Base-by-base conservation (phyloP, 2,888 invertebrate genomes). In the Papilio gigon region DNA sequence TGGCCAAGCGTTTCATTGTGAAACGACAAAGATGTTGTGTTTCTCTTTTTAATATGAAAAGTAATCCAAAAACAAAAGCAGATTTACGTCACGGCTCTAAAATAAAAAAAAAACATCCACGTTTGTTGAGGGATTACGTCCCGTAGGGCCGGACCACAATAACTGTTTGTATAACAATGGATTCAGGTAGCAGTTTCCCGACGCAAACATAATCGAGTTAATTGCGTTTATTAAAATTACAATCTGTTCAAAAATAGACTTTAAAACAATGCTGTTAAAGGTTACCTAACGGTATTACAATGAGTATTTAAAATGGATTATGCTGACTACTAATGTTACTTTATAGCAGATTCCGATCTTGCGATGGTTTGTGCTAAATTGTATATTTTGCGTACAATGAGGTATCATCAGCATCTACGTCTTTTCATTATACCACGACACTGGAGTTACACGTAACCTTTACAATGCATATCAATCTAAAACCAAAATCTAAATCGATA, bases 121-220 rank as follows among this genome's bases (percentile, higher is more conserved):
- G 84, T 86, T 86, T 87, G 84, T 85, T 78, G 79, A 81, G 82
- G 85, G 90, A 90, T 90, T 89, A 89, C 73, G 75, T 84, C 82
- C 84, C 82, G 79, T 68, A 77, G 79, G 76, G 79, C 76, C 76
- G 78, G 78, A 84, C 83, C 85, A 79, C 87, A 85, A 87, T 87
- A 84, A 75, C 76, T 77, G 86, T 82, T 73, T 73, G 77, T 77
- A 86, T 56, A 81, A 90, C 87, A 90, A 89, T 84, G 76, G 76
- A 70, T 87, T 88, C 89, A 90, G 90, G 89, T 90, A 90, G 89
- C 89, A 77, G 76, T 80, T 82, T 77, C 77, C 77, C 70, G 73
- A 67, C 74, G 81, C 78, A 77, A 74, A 80, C 79, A 78, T 78
- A 78, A 80, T 76, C 75, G 77, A 63, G 64, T 71, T 63, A 75